Conservation (phyloP, 2,797 vertebrate species). For the Dendrocincla fuliginosa region DNA sequence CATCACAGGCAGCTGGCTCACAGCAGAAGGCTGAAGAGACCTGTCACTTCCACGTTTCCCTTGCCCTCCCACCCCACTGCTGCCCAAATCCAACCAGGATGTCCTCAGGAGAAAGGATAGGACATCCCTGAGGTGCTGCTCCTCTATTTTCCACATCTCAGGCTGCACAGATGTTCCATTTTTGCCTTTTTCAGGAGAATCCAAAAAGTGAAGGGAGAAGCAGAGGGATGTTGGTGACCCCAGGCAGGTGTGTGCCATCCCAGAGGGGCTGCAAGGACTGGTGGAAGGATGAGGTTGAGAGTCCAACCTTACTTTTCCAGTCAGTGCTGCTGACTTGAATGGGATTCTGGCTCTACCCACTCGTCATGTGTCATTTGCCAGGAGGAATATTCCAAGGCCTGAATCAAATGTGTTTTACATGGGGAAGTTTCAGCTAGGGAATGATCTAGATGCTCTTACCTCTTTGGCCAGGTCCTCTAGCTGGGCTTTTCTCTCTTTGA, state of each 20-base stretch:
- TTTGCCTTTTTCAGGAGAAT: not conserved
- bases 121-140: not conserved
- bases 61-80: not conserved
- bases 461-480: slow-evolving; percentile 64
- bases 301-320: not conserved
- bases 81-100: not conserved
- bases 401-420: not conserved
- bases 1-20: not conserved
- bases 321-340: not conserved
- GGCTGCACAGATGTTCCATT: not conserved
- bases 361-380: not conserved
- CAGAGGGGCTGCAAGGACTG: not conserved
- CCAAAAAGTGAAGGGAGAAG: not conserved
- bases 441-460: slow-evolving; percentile 31
- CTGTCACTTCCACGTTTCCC: not conserved
- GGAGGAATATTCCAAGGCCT: not conserved
- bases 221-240: not conserved
- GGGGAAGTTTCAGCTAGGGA: not conserved
- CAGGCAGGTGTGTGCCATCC: not conserved
- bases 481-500: slow-evolving; percentile 58
- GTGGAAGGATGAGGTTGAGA: not conserved
- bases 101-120: not conserved
- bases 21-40: not conserved
- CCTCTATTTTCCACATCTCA: not conserved
- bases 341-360: not conserved